Conservation (phyloP, 2,888 invertebrate genomes). For the Frankliniella fusca region DNA sequence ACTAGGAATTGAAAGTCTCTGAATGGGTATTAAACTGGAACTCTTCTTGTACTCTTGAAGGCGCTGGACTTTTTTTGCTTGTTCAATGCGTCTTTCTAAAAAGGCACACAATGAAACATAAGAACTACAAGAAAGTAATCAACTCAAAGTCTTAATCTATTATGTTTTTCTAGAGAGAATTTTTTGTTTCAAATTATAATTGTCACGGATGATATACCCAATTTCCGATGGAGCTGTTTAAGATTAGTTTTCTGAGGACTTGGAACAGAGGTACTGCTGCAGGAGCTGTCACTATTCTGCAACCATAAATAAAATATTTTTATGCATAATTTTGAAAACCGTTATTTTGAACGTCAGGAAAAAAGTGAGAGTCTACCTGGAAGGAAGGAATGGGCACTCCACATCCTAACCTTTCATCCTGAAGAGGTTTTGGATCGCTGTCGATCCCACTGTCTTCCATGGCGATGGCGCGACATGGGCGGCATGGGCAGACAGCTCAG, state of each 20-base stretch:
- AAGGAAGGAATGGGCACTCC: slow-evolving; percentile 36
- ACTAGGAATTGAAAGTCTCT: slow-evolving; percentile 51
- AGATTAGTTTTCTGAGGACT: slow-evolving; percentile 40
- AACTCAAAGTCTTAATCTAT: too few relatives aligned
- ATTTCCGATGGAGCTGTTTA: slow-evolving; percentile 40
- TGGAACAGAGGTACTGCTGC: slow-evolving; percentile 39
- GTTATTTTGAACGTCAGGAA: background rate
- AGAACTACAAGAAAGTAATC: background rate
- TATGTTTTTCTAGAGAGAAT: slow-evolving; percentile 31
- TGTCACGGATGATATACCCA: slow-evolving; percentile 37
- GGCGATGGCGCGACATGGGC: background rate
- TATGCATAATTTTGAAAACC: background rate
- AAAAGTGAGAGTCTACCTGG: slow-evolving; percentile 15
- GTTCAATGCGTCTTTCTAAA: slow-evolving; percentile 49
- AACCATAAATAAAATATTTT: slow-evolving; percentile 15
- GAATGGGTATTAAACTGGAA: slow-evolving; percentile 50
- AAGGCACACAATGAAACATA: slow-evolving; percentile 29
- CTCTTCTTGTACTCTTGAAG: slow-evolving; percentile 48
- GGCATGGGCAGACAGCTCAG: background rate
- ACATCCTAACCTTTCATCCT: slow-evolving; percentile 40
- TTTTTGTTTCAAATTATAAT: background rate
- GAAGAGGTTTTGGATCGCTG: slow-evolving; percentile 49
- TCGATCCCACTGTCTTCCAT: slow-evolving; percentile 56
- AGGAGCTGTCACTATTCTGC: slow-evolving; percentile 41
- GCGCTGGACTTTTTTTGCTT: slow-evolving; percentile 47